Evolutionary conservation across 2,113 vertebrate species (phyloP), one percentile per base, ranked within the genome.

Genomic region (Lasiurus borealis): DNA sequence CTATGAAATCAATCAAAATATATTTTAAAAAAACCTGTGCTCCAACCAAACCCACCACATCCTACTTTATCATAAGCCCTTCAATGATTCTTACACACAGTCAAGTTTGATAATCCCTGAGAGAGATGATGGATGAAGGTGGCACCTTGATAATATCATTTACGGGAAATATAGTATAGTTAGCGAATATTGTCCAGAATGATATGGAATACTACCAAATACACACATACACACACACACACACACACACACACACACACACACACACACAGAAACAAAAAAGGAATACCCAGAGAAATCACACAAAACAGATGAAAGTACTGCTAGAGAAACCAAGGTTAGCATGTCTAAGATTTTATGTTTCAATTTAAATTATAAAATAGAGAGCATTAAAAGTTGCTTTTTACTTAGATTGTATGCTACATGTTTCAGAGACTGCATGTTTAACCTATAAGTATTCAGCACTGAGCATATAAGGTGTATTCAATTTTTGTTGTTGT

Each of bases 311-410:
- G 57, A 34, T 31, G 16, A 85, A 4, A 46, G 76, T 44, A 1
- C 12, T 23, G 3, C 73, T 44, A 46, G 31, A 50, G 34, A 81
- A 85, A 50, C 8, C 29, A 50, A 68, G 6, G 11, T 50, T 69
- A n/a, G 0, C n/a, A 0, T 29, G 40, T 62, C 68, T 94, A 31
- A 59, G 2, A 16, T 86, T 84, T 75, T 4, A 3, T 50, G 8
- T 64, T 89, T 59, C 18, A 66, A 80, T 18, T 59, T 80, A 93
- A 90, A 52, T 19, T 12, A 87, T 44, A 77, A 84, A 84, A 93
- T n/a, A 50, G 0, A 27, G 11, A 69, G 13, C 5, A 31, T 25
- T 85, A 86, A 78, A 75, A 4, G 64, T 73, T 88, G 29, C 15
- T 85, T 78, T 89, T 77, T 57, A 14, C 9, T 57, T 46, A 48